These are phyloP conservation scores for Eilema caniola DNA, from an alignment of 2,888 invertebrate species.

Conservation along the genomic window DNA sequence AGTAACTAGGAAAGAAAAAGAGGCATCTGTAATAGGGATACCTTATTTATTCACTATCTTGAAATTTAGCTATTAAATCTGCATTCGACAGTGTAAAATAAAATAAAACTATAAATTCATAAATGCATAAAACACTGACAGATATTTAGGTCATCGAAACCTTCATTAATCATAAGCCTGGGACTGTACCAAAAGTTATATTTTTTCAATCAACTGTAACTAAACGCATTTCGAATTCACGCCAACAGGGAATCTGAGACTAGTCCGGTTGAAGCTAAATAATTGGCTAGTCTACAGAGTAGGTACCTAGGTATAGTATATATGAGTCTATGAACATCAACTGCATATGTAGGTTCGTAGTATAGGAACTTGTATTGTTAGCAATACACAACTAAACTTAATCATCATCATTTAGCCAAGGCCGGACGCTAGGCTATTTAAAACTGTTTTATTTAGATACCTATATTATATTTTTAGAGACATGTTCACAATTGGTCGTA, in stretches of 20 bases:
- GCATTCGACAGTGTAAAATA: neutral
- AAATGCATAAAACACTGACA: slow-evolving; percentile 19
- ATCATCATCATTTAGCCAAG: slow-evolving; percentile 59
- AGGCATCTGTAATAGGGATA: neutral
- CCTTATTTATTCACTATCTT: neutral
- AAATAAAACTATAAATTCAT: neutral
- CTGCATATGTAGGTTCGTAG: slow-evolving; percentile 17
- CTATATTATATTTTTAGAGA: neutral
- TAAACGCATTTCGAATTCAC: slow-evolving; percentile 7
- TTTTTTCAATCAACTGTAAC: slow-evolving; percentile 28
- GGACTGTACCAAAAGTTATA: slow-evolving; percentile 37
- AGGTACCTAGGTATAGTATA: slow-evolving; percentile 6
- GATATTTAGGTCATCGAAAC: slow-evolving; percentile 44
- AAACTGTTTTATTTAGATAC: slow-evolving; percentile 54
- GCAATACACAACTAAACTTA: slow-evolving; percentile 62
- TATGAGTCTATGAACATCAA: slow-evolving; percentile 29
- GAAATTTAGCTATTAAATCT: neutral
- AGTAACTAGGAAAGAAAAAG: no score
- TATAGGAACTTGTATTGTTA: slow-evolving; percentile 46
- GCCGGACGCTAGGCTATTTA: slow-evolving; percentile 57
- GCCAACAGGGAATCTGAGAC: slow-evolving; percentile 11
- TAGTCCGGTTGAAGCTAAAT: slow-evolving; percentile 21
- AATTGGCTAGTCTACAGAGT: slow-evolving; percentile 29
- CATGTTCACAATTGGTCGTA: neutral
- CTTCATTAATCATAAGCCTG: slow-evolving; percentile 43